Evolutionary conservation across 2,888 invertebrate species (phyloP).

Genomic region (Clistopyga incitator): DNA sequence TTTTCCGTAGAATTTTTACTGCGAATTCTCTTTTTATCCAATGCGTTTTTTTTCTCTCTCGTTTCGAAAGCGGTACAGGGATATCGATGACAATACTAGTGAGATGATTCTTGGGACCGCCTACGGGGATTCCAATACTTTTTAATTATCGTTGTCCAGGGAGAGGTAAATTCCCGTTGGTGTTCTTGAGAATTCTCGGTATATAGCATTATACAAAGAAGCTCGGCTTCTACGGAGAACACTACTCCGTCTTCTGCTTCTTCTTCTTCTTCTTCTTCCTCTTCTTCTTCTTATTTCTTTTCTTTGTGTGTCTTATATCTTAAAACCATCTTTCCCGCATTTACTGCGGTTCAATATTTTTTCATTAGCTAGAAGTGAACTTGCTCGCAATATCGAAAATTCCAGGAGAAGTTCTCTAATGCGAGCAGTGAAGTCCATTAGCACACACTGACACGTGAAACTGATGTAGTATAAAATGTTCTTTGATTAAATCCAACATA

Average conservation of each 20-base stretch:
- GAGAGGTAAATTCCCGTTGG: constrained; percentile 49
- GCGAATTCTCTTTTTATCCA: not conserved
- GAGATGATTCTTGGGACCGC: constrained; percentile 19
- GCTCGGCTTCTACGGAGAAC: not conserved
- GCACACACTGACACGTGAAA: not conserved
- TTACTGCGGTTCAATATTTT: constrained; percentile 18
- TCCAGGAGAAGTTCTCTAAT: not conserved
- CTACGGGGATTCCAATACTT: constrained; percentile 61
- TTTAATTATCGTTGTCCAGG: constrained; percentile 59
- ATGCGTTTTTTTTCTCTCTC: not conserved
- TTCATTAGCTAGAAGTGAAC: constrained; percentile 15
- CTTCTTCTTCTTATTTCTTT: constrained; percentile 3
- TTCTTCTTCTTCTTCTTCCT: not conserved
- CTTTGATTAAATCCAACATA: not conserved
- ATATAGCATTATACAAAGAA: constrained; percentile 35
- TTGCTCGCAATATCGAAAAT: not conserved
- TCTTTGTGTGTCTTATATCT: constrained; percentile 9
- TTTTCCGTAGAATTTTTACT: not conserved
- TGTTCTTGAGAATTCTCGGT: constrained; percentile 32
- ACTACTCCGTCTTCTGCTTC: not conserved
- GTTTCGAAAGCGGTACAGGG: too few relatives aligned
- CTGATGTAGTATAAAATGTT: not conserved
- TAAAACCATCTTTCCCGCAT: constrained; percentile 7
- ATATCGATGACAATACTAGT: constrained; percentile 28
- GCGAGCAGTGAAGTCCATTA: not conserved